These are phyloP conservation scores for Drosophila neutralis DNA, from an alignment of 2,888 invertebrate genomes.

Conservation along the genomic window DNA sequence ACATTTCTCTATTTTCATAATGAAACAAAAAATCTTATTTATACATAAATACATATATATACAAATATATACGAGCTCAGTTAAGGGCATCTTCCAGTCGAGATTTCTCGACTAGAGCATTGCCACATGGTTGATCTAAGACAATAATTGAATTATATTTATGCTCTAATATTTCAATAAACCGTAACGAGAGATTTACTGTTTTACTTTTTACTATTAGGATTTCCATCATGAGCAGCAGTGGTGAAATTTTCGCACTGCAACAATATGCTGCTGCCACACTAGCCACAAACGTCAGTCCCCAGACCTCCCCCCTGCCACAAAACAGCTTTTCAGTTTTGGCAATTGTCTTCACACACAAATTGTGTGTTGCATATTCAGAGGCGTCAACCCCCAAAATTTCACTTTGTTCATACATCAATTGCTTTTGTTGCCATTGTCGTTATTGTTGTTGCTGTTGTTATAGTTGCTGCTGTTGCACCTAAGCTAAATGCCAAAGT, in stretches of 20 bases:
- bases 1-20: background rate
- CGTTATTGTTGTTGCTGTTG: conserved; percentile 2
- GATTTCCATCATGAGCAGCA: background rate
- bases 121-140: background rate
- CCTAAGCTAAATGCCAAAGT: conserved; percentile 71
- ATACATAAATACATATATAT: too few species aligned
- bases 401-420: conserved; percentile 49
- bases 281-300: background rate
- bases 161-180: background rate
- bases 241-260: background rate
- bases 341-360: conserved; percentile 5
- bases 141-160: background rate
- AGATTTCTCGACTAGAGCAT: background rate
- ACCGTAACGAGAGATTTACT: background rate
- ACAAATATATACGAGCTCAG: background rate
- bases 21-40: background rate
- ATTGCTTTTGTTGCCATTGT: conserved; percentile 28
- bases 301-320: background rate
- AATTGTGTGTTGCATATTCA: conserved; percentile 30
- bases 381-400: conserved; percentile 39
- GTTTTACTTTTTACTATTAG: too few species aligned
- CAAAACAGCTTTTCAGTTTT: background rate
- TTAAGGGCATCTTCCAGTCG: background rate
- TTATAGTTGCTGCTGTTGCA: conserved; percentile 20
- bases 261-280: conserved; percentile 3